These are phyloP conservation scores for Cephus runcator DNA, from an alignment of 2,888 invertebrate genomes.

Conservation along the genomic window DNA sequence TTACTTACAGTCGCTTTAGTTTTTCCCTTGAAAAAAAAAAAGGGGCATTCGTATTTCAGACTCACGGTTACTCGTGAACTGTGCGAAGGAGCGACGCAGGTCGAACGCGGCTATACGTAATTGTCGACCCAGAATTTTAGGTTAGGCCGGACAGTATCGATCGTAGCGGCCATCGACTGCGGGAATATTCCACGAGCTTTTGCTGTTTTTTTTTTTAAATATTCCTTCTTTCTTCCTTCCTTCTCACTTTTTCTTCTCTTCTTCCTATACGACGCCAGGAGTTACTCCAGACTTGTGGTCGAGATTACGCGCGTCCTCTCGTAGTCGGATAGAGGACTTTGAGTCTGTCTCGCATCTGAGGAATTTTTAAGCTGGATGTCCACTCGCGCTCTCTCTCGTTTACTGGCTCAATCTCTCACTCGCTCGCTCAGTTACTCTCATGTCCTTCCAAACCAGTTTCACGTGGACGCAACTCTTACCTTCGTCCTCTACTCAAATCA, in stretches of 20 bases:
- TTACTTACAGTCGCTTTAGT: too few species aligned
- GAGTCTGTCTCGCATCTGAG: constrained; percentile 14
- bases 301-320: not conserved
- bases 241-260: not conserved
- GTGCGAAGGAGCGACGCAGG: too few species aligned
- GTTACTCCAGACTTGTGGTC: too few species aligned
- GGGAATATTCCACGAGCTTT: constrained; percentile 14
- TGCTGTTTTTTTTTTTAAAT: constrained; percentile 3
- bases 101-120: constrained; percentile 2
- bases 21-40: too few species aligned
- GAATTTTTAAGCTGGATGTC: constrained; percentile 50
- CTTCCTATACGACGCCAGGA: too few species aligned
- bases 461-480: constrained; percentile 53
- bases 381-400: not conserved
- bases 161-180: not conserved
- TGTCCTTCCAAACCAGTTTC: constrained; percentile 63
- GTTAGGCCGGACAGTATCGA: constrained; percentile 3
- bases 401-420: not conserved
- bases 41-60: too few species aligned
- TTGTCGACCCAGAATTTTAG: constrained; percentile 4
- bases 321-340: not conserved
- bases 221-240: constrained; percentile 17
- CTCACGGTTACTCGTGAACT: too few species aligned
- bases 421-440: constrained; percentile 12
- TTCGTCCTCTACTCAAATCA: constrained; percentile 49